These are phyloP conservation scores for Melanostoma scalare DNA, from an alignment of 2,888 invertebrate species.

Conservation along the genomic window DNA sequence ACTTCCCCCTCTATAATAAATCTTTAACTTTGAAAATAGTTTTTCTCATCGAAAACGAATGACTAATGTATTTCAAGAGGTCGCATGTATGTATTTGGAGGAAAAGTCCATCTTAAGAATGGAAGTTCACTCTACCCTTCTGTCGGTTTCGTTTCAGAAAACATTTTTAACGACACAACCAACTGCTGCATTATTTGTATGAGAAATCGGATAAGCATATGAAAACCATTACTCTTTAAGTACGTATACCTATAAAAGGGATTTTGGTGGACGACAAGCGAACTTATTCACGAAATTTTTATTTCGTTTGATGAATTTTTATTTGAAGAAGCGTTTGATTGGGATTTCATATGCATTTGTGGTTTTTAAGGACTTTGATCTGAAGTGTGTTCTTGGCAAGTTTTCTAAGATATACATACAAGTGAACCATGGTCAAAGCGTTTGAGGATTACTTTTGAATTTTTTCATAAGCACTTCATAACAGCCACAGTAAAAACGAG, in stretches of 20 bases:
- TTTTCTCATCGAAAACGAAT: constrained; percentile 19
- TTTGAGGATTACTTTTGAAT: too few species aligned
- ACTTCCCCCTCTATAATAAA: constrained; percentile 21
- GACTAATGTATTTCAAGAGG: constrained; percentile 45
- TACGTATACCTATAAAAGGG: not conserved
- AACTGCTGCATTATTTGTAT: constrained; percentile 18
- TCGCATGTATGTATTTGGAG: constrained; percentile 12
- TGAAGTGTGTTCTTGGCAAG: too few species aligned
- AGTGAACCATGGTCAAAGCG: too few species aligned
- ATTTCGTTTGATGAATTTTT: not conserved
- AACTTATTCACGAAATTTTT: not conserved
- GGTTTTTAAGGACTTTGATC: too few species aligned
- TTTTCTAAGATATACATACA: too few species aligned
- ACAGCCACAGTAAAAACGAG: too few species aligned
- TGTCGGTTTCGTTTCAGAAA: constrained; percentile 11
- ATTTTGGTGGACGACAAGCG: not conserved
- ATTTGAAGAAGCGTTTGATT: too few species aligned
- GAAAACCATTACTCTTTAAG: constrained; percentile 26
- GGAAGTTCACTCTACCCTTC: not conserved
- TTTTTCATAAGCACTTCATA: too few species aligned
- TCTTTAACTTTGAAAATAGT: constrained; percentile 29
- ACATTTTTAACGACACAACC: constrained; percentile 16
- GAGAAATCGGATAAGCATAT: constrained; percentile 12
- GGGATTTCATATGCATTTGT: too few species aligned
- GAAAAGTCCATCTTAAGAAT: constrained; percentile 27